Base-by-base conservation (phyloP, 2,113 vertebrate genomes). In the Proterorhinus semilunaris region DNA sequence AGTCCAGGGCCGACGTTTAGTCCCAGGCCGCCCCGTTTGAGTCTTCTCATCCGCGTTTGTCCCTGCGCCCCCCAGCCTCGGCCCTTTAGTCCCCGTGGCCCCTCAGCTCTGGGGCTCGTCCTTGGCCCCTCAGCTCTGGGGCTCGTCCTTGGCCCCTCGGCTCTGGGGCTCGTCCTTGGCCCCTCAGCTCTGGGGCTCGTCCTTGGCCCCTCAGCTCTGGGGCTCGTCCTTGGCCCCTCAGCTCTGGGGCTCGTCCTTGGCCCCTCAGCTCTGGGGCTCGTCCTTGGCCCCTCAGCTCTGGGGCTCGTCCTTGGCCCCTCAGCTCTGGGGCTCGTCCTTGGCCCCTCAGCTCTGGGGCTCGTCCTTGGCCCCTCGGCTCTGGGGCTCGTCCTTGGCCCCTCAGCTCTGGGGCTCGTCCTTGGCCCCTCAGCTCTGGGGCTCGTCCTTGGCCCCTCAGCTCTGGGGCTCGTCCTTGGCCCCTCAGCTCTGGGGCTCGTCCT, bases 351-450 rank as follows among this genome's bases (percentile, higher is more conserved):
- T 36, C 27, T 3, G 27, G 27, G 27, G 21, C 21, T 21, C 2
- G 21, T 1, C 21, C 2, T 21, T 21, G 27, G 27, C 27, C 27
- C 27, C 27, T 36, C 27, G 4, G 27, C 27, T 36, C 27, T 3
- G 27, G 27, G 27, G 27, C 27, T 21, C 2, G 21, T 21, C 21
- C 2, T 21, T 21, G 1, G 52, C 8, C 10, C 10, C 7, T 91
- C 95, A 96, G 77, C 90, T 91, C 57, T 94, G 94, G 0, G 94
- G 81, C 69, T 96, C 97, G n/a, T 94, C 96, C 90, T 95, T 96
- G 87, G 86, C 92, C 4, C n/a, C 27, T 36, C 27, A 36, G 3
- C 27, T 36, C 27, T 3, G 27, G 27, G 27, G 21, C 21, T 21
- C 2, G 21, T 1, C 21, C 2, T 21, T 21, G 27, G 27, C 27